Base-by-base conservation (phyloP, 2,797 vertebrate species). In the Parauchenoglanis punctatus region DNA sequence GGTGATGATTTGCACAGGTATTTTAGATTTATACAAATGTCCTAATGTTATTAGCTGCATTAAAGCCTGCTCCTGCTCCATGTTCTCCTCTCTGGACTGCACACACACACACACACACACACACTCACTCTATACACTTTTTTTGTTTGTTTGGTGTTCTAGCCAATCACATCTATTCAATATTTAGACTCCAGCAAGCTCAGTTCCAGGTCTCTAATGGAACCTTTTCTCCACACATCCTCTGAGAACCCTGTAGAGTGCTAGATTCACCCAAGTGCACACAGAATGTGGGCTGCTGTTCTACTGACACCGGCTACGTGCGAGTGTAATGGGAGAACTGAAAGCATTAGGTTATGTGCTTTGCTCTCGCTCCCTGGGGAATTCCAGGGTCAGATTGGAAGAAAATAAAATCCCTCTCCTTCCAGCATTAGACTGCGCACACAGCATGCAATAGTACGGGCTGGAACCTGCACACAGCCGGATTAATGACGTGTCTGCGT, bases 311-410 rank as follows among this genome's bases (percentile, higher is more conserved):
- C 1, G 59, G 7, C 18, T 44, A 7, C 4, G 23, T 15, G 78
- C 4, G 23, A 52, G 63, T n/a, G 52, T 77, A 85, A 46, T 46
- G 46, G 17, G 75, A 85, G 76, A 91, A 88, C 35, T 44, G 81
- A 89, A 89, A 85, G 89, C 84, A 83, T 83, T 61, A 83, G 77
- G 65, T 87, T 81, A 76, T 87, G 84, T 83, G 83, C 83, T 86
- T 89, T 82, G 54, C 63, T 82, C 35, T 83, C 67, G 11, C 63
- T 90, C 86, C 65, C 61, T 2, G 89, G 89, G 89, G 89, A 88
- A 86, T 91, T 91, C 89, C 89, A 88, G 44, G 83, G 77, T 85
- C 61, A 65, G 75, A 81, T 35, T 52, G 68, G 86, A 35, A 44
- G 70, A 40, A 73, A 68, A 44, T 63, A 56, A 72, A 73, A 85